Base-by-base conservation (phyloP, 2,113 vertebrate genomes). In the Spizaetus ornatus region DNA sequence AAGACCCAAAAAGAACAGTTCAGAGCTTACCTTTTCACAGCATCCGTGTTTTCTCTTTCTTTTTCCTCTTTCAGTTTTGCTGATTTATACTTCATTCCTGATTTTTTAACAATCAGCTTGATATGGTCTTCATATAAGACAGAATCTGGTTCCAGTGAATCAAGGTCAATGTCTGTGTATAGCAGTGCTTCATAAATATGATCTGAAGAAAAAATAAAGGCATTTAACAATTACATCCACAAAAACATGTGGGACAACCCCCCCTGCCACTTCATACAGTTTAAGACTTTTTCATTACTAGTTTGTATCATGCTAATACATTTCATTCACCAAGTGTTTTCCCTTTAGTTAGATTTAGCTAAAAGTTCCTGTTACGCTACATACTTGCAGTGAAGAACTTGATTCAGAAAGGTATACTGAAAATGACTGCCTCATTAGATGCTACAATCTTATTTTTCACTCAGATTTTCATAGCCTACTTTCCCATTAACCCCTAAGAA, bases 1-100 rank as follows among this genome's bases (percentile, higher is more conserved):
- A 36, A 48, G 7, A 56, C 6, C 4, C 36, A 13, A 71, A 73
- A 78, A 56, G 32, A 53, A 22, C n/a, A 73, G 79, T 23, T 79
- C 56, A 45, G 27, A 76, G 29, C 59, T 97, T 97, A 99, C 99
- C 99, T 99, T 94, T 92, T 98, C 45, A 98, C 90, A 26, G 97
- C 98, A 82, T 99, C 99, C 95, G 97, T 98, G 97, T 99, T 99
- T 97, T 98, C 96, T 88, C 97, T 98, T 89, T 96, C 98, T 76
- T 96, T 97, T 61, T 97, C 97, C 81, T 98, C 95, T 56, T 98
- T 99, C 93, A 99, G 93, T 86, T 98, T 98, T 92, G 98, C 98
- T 94, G 98, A 99, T 83, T 96, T 98, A 95, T 98, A 98, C 92
- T 99, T 99, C 99, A 99, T 99, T 45, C 99, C 99, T 4, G 98